Evolutionary conservation across 2,113 vertebrate genomes (phyloP).

Genomic region (Pluvialis apricaria): DNA sequence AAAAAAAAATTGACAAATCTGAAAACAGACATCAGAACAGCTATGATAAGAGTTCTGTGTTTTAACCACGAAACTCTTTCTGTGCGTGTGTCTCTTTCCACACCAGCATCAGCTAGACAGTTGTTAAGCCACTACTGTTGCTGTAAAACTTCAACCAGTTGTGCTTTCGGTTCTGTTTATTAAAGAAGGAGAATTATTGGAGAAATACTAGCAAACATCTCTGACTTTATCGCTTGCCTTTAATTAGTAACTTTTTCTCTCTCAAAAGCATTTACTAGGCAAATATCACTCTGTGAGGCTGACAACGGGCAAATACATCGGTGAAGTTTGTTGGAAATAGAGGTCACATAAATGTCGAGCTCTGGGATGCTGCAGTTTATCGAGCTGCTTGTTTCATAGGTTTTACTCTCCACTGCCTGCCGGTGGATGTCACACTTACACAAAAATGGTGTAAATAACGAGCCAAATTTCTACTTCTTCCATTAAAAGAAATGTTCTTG

Average conservation of each 20-base stretch:
- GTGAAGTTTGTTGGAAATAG: background rate
- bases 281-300: background rate
- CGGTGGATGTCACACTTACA: conserved; percentile 19
- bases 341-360: background rate
- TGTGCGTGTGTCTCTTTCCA: background rate
- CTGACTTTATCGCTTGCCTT: background rate
- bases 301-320: background rate
- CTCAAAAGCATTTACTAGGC: background rate
- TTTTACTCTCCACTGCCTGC: background rate
- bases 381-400: background rate
- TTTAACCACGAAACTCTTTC: background rate
- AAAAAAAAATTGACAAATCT: background rate
- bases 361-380: background rate
- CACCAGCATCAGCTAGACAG: background rate
- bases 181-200: background rate
- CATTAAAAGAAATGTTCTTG: background rate
- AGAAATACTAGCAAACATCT: background rate
- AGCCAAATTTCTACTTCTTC: background rate
- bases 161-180: background rate
- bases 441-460: background rate
- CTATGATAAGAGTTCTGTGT: background rate
- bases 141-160: background rate
- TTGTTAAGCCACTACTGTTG: background rate
- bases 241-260: background rate
- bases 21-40: background rate